A percentile compares a stretch with the other conserved stretches of the same genome.
Evolutionary conservation across 2,888 invertebrate genomes (phyloP).

Genomic region (Thymelicus lineola): DNA sequence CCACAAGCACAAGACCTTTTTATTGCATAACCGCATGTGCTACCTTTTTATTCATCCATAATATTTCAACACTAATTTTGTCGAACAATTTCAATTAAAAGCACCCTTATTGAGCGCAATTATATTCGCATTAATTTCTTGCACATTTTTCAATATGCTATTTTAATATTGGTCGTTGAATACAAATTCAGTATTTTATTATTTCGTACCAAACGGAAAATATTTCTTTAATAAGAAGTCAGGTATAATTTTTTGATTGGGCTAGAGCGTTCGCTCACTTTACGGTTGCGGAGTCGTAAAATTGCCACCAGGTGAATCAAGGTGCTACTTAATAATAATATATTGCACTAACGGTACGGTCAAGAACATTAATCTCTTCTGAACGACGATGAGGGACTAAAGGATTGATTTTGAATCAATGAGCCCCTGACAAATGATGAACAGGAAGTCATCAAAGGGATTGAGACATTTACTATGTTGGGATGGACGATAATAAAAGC

Average conservation of each 20-base stretch:
- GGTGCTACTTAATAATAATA: constrained; percentile 82
- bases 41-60: constrained; percentile 55
- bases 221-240: constrained; percentile 60
- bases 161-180: constrained; percentile 14
- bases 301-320: constrained; percentile 65
- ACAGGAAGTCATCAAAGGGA: constrained; percentile 74
- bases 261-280: constrained; percentile 66
- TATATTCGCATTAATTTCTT: constrained; percentile 40
- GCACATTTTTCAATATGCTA: constrained; percentile 27
- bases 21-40: constrained; percentile 71
- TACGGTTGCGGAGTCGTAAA: constrained; percentile 71
- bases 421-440: constrained; percentile 58
- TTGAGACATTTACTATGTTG: constrained; percentile 78
- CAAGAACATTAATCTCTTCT: constrained; percentile 76
- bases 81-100: constrained; percentile 56
- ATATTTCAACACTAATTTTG: constrained; percentile 60
- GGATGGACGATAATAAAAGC: constrained; percentile 69
- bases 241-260: constrained; percentile 77
- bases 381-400: constrained; percentile 65
- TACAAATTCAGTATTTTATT: constrained; percentile 26
- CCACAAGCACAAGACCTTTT: constrained; percentile 60
- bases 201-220: not conserved
- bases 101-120: constrained; percentile 45
- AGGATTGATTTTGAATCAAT: constrained; percentile 61
- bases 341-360: constrained; percentile 72